Evolutionary conservation across 2,113 vertebrate genomes (phyloP).

Genomic region (Chascanopsetta lugubris): DNA sequence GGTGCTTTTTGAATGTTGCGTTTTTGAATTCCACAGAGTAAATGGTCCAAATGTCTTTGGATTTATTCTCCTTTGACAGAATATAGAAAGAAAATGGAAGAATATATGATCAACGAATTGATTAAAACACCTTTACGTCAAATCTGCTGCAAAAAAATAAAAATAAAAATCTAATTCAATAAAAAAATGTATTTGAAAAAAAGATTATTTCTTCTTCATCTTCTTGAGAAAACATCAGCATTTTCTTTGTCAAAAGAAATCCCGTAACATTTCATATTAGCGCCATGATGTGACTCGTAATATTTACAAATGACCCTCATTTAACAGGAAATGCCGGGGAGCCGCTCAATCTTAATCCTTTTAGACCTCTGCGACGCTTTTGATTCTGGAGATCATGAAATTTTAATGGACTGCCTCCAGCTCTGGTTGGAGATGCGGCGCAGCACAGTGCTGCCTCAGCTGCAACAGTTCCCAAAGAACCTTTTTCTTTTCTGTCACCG

Average conservation of each 20-base stretch:
- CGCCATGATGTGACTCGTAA: conserved; percentile 9
- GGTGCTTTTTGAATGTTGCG: neutral
- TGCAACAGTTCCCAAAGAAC: conserved; percentile 48
- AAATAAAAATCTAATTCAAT: too few species aligned
- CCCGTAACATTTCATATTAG: neutral
- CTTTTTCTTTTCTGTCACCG: conserved; percentile 41
- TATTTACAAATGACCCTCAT: conserved; percentile 41
- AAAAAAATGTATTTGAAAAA: too few species aligned
- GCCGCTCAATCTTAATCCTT: conserved; percentile 53
- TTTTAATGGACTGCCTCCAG: conserved; percentile 65
- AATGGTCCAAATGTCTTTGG: too few species aligned
- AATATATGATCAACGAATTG: too few species aligned
- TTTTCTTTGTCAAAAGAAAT: neutral
- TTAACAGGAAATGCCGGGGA: conserved; percentile 31
- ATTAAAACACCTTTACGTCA: too few species aligned
- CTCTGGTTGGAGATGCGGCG: conserved; percentile 42
- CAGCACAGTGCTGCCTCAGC: conserved; percentile 49
- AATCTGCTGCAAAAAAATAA: too few species aligned
- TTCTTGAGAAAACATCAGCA: neutral
- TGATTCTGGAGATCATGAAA: conserved; percentile 57
- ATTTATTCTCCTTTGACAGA: too few species aligned
- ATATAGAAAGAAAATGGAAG: too few species aligned
- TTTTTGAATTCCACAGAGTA: neutral
- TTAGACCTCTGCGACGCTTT: conserved; percentile 53
- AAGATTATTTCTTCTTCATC: too few species aligned